Percentiles rank a stretch among this genome's conserved stretches.
These are phyloP conservation scores for Halichoerus grypus DNA, from an alignment of 2,113 vertebrate species.

Conservation along the genomic window DNA sequence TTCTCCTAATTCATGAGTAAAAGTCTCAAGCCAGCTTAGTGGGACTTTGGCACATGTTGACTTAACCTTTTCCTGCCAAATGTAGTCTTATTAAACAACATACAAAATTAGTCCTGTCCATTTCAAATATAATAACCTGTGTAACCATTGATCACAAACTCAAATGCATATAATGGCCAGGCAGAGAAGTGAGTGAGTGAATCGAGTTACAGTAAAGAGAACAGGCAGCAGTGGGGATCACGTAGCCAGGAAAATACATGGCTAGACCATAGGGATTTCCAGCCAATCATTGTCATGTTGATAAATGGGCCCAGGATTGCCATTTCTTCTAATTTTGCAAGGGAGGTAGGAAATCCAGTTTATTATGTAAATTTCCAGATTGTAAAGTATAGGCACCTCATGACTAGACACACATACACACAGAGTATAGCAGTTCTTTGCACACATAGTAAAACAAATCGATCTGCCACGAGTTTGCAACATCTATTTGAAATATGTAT, in stretches of 20 bases:
- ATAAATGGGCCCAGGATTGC: background rate
- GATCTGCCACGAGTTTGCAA: background rate
- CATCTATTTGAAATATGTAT: background rate
- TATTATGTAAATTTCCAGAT: background rate
- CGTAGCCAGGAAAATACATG: background rate
- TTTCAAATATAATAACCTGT: background rate
- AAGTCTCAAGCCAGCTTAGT: background rate
- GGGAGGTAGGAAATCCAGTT: background rate
- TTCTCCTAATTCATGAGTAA: background rate
- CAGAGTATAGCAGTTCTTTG: background rate
- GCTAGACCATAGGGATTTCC: rapidly evolving
- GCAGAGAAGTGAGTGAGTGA: background rate
- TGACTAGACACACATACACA: background rate
- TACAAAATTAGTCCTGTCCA: background rate
- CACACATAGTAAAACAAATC: background rate
- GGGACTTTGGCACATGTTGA: background rate
- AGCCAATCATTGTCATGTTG: rapidly evolving
- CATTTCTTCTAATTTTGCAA: background rate
- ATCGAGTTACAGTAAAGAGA: background rate
- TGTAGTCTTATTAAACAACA: background rate
- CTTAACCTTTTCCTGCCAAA: background rate
- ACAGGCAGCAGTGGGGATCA: rapidly evolving
- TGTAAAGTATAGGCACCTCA: background rate
- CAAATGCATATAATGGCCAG: background rate
- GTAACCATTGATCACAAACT: background rate